These are phyloP conservation scores for Entomyzon cyanotis DNA, from an alignment of 2,113 vertebrate genomes.

Conservation along the genomic window DNA sequence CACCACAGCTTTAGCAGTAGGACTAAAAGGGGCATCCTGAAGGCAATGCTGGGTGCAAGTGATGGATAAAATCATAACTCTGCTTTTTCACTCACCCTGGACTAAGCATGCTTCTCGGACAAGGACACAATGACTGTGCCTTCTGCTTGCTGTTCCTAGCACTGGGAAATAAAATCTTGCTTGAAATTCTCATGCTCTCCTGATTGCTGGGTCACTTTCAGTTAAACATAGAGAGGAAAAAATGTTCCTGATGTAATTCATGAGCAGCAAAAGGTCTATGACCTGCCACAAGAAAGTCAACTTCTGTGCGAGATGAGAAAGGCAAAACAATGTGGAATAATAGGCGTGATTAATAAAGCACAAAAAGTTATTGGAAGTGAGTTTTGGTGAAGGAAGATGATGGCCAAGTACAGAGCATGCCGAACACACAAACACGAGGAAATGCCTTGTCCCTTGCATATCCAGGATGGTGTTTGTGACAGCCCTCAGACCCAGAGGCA, in stretches of 20 bases:
- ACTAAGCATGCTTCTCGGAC: fast-evolving
- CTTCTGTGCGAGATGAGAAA: not conserved
- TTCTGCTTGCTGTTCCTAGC: not conserved
- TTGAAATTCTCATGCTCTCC: not conserved
- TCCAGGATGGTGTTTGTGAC: not conserved
- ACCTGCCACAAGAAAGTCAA: not conserved
- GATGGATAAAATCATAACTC: not conserved
- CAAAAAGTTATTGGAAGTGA: not conserved
- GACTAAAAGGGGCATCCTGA: not conserved
- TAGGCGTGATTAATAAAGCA: not conserved
- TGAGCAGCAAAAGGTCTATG: not conserved
- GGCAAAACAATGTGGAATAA: not conserved
- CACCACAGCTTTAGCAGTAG: not conserved
- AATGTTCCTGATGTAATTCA: not conserved
- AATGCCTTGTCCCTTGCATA: not conserved
- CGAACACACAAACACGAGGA: not conserved
- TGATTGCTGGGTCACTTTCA: not conserved
- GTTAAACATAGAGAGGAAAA: not conserved
- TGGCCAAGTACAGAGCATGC: not conserved
- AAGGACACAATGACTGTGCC: not conserved
- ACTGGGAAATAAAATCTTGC: not conserved
- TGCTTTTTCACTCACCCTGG: not conserved
- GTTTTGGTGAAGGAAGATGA: not conserved
- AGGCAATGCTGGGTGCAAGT: not conserved
- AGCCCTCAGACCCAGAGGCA: not conserved